Evolutionary conservation across 2,888 invertebrate genomes (phyloP).

Genomic region (Hirtodrosophila cameraria): DNA sequence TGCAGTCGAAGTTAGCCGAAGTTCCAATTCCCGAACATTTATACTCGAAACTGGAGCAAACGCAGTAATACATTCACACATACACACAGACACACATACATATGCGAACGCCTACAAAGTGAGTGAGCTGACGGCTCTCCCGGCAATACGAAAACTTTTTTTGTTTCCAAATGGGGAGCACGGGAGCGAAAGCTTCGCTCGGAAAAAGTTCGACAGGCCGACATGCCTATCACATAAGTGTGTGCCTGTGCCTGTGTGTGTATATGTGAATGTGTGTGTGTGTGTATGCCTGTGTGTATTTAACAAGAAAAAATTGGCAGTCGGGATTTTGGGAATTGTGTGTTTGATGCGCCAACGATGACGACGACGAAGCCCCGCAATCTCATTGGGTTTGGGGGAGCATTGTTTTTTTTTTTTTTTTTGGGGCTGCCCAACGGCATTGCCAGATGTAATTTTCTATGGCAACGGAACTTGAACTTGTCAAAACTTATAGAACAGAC

Average conservation of each 20-base stretch:
- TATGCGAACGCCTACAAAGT: slow-evolving; percentile 17
- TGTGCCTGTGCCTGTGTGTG: slow-evolving; percentile 11
- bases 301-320: slow-evolving; percentile 66
- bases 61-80: slow-evolving; percentile 44
- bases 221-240: slow-evolving; percentile 28
- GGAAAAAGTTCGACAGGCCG: slow-evolving; percentile 57
- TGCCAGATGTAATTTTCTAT: slow-evolving; percentile 63
- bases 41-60: slow-evolving; percentile 69
- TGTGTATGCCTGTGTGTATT: slow-evolving; percentile 44
- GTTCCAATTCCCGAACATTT: slow-evolving; percentile 32
- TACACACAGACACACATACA: slow-evolving; percentile 1
- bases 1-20: slow-evolving; percentile 41
- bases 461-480: slow-evolving; percentile 70
- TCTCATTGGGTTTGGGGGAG: not conserved
- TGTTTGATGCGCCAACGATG: slow-evolving; percentile 48
- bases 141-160: slow-evolving; percentile 38
- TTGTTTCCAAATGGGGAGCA: slow-evolving; percentile 44
- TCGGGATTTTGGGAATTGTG: slow-evolving; percentile 69
- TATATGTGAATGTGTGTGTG: slow-evolving; percentile 2
- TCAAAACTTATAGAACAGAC: slow-evolving; percentile 22
- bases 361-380: slow-evolving; percentile 10
- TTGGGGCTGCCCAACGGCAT: slow-evolving; percentile 43
- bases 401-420: too few relatives aligned
- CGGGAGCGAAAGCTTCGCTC: slow-evolving; percentile 75
- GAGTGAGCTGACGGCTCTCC: slow-evolving; percentile 44